phyloP scores from a whole-genome alignment of 35 echinoderm and acorn worm species.

The Apostichopus parvimensis region DNA sequence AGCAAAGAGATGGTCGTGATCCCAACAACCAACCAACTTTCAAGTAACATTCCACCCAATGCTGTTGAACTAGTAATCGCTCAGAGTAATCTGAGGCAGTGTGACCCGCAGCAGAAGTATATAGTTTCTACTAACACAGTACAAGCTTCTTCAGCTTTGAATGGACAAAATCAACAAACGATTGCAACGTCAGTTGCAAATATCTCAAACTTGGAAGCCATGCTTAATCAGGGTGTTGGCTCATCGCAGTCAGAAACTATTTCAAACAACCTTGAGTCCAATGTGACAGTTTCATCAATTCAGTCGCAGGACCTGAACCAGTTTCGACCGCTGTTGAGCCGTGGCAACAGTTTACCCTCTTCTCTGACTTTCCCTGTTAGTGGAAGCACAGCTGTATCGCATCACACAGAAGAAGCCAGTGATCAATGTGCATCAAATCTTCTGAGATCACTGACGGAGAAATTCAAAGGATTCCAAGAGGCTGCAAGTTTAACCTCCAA shows the following conservation, averaged over 20 bases:
- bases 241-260: background rate
- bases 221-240: background rate
- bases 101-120: background rate
- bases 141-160: background rate
- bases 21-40: slow-evolving; percentile 13
- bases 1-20: slow-evolving; percentile 41
- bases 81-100: background rate
- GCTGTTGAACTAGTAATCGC: slow-evolving; percentile 35
- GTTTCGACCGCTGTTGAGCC: slow-evolving; percentile 6
- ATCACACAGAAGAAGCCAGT: background rate
- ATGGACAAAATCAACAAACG: background rate
- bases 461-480: background rate
- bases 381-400: background rate
- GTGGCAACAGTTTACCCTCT: slow-evolving; percentile 26
- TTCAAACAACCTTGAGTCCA: background rate
- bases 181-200: background rate
- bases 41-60: slow-evolving; percentile 48
- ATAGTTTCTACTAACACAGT: background rate
- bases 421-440: slow-evolving; percentile 29
- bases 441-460: background rate
- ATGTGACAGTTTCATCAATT: background rate
- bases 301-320: background rate
- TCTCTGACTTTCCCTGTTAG: background rate
- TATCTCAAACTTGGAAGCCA: slow-evolving; percentile 4
- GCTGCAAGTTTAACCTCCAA: background rate